A percentile compares a stretch with the other conserved stretches of the same genome.
Conservation (phyloP, 2,888 invertebrate genomes). For the Plutella xylostella region DNA sequence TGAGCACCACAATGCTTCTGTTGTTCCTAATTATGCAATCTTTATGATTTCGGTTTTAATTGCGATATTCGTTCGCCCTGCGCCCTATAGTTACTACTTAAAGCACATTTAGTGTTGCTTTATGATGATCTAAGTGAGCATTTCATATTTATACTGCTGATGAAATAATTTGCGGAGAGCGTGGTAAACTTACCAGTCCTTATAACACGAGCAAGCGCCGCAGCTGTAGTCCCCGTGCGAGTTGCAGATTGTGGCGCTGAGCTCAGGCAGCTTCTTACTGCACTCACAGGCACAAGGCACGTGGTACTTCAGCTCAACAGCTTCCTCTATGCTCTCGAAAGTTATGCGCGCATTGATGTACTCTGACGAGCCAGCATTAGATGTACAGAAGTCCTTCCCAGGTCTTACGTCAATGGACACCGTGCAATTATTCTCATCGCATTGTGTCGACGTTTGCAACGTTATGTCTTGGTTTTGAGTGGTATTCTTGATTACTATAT, state of each 20-base stretch:
- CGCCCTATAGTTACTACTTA: too few species aligned
- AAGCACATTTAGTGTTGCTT: too few species aligned
- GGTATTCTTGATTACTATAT: not conserved
- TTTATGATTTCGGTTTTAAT: too few species aligned
- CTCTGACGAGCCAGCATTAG: constrained; percentile 25
- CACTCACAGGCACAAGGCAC: constrained; percentile 50
- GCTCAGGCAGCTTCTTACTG: constrained; percentile 29
- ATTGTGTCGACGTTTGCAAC: not conserved
- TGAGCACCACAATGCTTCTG: constrained; percentile 12
- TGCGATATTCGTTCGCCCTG: too few species aligned
- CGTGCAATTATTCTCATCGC: not conserved
- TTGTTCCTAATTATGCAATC: too few species aligned
- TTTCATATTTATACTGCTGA: too few species aligned
- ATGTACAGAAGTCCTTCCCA: constrained; percentile 30
- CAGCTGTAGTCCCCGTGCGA: constrained; percentile 66
- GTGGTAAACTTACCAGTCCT: constrained; percentile 43
- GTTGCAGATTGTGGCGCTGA: constrained; percentile 47
- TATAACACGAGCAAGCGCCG: constrained; percentile 72
- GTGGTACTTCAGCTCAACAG: constrained; percentile 30
- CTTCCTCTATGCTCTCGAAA: constrained; percentile 27
- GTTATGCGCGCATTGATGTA: constrained; percentile 27
- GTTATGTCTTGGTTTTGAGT: constrained; percentile 6
- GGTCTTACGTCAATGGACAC: constrained; percentile 24
- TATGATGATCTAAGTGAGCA: too few species aligned
- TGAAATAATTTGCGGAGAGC: too few species aligned